Evolutionary conservation across 2,888 invertebrate genomes (phyloP).

Genomic region (Fabriciana adippe): DNA sequence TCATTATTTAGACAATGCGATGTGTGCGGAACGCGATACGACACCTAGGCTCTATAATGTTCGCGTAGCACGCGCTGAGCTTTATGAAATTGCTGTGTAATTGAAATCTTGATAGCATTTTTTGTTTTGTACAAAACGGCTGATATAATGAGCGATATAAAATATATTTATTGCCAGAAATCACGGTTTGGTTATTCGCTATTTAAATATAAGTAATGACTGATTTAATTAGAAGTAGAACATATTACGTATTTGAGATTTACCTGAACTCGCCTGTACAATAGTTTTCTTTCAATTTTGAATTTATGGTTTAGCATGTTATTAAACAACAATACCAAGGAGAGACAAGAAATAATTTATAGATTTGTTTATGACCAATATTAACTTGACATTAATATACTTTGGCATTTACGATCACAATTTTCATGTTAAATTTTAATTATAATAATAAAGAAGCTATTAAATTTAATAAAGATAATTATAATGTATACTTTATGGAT

Average conservation of each 20-base stretch:
- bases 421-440: constrained; percentile 6
- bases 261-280: no score
- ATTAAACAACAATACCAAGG: no score
- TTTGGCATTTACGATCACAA: constrained; percentile 11
- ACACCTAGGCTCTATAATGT: constrained; percentile 37
- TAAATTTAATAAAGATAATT: constrained; percentile 7
- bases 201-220: background rate
- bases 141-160: constrained; percentile 17
- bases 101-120: constrained; percentile 38
- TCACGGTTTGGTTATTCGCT: background rate
- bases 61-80: constrained; percentile 26
- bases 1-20: constrained; percentile 71
- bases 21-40: constrained; percentile 41
- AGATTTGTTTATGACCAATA: constrained; percentile 8
- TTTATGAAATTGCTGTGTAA: constrained; percentile 32
- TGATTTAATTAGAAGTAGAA: constrained; percentile 3
- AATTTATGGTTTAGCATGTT: no score
- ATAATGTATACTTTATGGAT: constrained; percentile 14
- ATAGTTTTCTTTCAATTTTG: no score
- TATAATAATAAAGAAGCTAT: constrained; percentile 15
- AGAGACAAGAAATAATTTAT: constrained; percentile 5
- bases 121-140: constrained; percentile 31
- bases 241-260: no score
- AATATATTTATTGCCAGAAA: constrained; percentile 8
- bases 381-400: constrained; percentile 10